Percentiles rank a stretch among this genome's conserved stretches.
phyloP scores from a whole-genome alignment of 37 sponge, comb jelly and placozoan species.

The Beroe forskalii region DNA sequence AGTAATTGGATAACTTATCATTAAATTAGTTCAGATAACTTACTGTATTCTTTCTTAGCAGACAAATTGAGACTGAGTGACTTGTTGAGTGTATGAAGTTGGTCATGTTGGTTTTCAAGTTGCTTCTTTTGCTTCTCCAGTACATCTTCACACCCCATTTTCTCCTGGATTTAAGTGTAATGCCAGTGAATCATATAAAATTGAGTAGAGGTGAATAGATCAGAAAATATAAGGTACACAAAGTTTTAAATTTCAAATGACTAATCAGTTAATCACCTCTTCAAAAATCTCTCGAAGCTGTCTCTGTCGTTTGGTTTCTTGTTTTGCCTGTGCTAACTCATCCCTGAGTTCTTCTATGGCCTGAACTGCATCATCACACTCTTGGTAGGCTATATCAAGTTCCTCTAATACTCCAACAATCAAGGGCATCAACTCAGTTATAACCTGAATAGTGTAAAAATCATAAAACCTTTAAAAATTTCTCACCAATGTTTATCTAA shows the following conservation, averaged over 20 bases:
- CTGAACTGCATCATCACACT: constrained; percentile 53
- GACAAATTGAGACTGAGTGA: constrained; percentile 36
- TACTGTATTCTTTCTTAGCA: constrained; percentile 64
- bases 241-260: too few species aligned
- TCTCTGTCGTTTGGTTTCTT: constrained; percentile 51
- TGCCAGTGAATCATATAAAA: too few species aligned
- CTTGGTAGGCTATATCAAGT: constrained; percentile 32
- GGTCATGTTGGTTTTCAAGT: constrained; percentile 19
- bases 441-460: constrained; percentile 26
- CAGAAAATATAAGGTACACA: too few species aligned
- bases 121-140: constrained; percentile 36
- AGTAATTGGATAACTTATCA: too few species aligned
- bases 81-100: constrained; percentile 8
- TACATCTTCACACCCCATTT: background rate
- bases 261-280: constrained; percentile 47
- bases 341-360: constrained; percentile 46
- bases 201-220: too few species aligned
- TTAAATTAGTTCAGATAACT: too few species aligned
- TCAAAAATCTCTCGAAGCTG: constrained; percentile 35
- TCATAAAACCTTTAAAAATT: too few species aligned
- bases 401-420: constrained; percentile 58
- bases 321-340: constrained; percentile 53
- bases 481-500: too few species aligned
- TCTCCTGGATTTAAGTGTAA: constrained; percentile 41
- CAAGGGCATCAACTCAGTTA: constrained; percentile 60